Evolutionary conservation across 53 echinoderm and acorn worm genomes (phyloP).

Genomic region (Antedon mediterranea): DNA sequence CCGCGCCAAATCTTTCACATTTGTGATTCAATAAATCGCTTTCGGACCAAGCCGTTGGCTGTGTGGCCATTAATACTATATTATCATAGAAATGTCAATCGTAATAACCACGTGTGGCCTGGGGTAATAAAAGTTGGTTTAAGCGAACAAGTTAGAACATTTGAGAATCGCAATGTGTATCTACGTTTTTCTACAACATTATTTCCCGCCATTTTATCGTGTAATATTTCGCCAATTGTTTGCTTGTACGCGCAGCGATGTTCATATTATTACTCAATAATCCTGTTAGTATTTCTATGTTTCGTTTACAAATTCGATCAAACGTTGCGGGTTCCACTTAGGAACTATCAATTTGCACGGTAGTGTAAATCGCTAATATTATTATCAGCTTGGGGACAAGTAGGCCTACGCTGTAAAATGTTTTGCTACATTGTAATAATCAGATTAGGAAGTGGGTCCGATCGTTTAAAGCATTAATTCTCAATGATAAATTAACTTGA

Average conservation of each 20-base stretch:
- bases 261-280: neutral
- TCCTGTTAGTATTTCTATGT: neutral
- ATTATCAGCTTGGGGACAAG: neutral
- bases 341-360: neutral
- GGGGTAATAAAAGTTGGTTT: neutral
- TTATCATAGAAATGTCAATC: neutral
- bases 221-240: neutral
- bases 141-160: neutral
- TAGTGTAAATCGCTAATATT: neutral
- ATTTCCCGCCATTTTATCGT: neutral
- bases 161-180: neutral
- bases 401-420: neutral
- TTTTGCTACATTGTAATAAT: neutral
- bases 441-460: neutral
- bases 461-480: neutral
- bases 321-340: neutral
- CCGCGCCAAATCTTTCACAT: neutral
- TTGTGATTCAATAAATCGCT: neutral
- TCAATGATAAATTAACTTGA: neutral
- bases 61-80: neutral
- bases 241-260: neutral
- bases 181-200: neutral
- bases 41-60: neutral
- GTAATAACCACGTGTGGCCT: neutral
- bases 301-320: neutral